These are phyloP conservation scores for Melieria crassipennis DNA, from an alignment of 2,888 invertebrate genomes.

Conservation along the genomic window DNA sequence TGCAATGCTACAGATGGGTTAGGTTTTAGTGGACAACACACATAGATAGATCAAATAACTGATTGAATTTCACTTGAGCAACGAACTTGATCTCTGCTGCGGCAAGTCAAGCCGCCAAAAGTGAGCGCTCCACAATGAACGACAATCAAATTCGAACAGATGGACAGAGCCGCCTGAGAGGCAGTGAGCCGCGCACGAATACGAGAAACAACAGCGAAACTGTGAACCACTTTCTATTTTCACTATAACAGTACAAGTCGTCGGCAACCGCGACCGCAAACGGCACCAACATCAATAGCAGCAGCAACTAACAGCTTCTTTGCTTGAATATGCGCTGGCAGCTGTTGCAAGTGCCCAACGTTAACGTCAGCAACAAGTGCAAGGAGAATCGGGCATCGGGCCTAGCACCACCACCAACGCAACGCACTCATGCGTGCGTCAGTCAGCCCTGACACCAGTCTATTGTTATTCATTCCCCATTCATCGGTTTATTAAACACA, in stretches of 20 bases:
- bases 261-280: constrained; percentile 15
- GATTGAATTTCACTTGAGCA: too few species aligned
- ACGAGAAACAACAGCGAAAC: constrained; percentile 2
- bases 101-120: too few species aligned
- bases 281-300: not conserved
- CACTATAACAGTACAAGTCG: constrained; percentile 49
- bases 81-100: too few species aligned
- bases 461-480: too few species aligned
- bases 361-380: constrained; percentile 1
- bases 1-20: too few species aligned
- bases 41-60: too few species aligned
- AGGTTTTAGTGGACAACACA: too few species aligned
- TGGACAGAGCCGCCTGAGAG: not conserved
- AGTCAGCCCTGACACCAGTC: too few species aligned
- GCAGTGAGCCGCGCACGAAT: not conserved
- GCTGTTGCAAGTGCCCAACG: not conserved
- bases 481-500: too few species aligned
- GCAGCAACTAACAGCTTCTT: not conserved
- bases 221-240: constrained; percentile 64
- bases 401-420: constrained; percentile 20
- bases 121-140: too few species aligned
- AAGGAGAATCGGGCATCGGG: not conserved
- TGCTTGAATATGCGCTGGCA: not conserved
- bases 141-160: not conserved
- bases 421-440: not conserved